phyloP scores from a whole-genome alignment of 2,113 vertebrate species.

The Albula goreensis region DNA sequence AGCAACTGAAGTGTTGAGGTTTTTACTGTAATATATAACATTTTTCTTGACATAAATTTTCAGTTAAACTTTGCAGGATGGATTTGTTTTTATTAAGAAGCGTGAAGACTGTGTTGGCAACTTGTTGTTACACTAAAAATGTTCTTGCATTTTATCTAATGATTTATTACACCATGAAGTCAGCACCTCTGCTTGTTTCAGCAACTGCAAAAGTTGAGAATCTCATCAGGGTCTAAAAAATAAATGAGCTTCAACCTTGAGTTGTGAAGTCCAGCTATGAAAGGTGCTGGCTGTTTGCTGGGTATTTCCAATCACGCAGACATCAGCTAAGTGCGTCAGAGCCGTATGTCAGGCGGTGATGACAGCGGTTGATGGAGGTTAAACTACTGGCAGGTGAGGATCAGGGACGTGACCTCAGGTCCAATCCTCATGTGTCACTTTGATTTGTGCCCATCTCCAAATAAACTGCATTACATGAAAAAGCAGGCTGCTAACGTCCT shows the following conservation, averaged over 20 bases:
- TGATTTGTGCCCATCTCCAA: conserved; percentile 26
- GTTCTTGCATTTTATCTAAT: neutral
- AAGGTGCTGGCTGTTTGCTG: neutral
- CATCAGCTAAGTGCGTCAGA: conserved; percentile 1
- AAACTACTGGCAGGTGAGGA: conserved; percentile 12
- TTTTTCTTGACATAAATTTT: too few species aligned
- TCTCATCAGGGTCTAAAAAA: neutral
- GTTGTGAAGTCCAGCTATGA: neutral
- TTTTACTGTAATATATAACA: too few species aligned
- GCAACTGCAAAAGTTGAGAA: neutral
- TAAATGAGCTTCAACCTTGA: neutral
- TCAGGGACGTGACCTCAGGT: conserved; percentile 29
- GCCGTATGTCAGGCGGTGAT: neutral
- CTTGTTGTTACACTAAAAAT: neutral
- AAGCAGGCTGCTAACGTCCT: neutral
- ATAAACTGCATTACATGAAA: neutral
- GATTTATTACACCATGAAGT: neutral
- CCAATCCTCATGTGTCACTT: conserved; percentile 26
- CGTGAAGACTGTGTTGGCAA: too few species aligned
- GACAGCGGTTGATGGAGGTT: neutral
- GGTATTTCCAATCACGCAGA: conserved; percentile 1
- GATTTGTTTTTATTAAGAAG: too few species aligned
- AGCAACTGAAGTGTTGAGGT: too few species aligned
- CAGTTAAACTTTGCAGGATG: too few species aligned
- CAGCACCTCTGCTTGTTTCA: too few species aligned